Conservation (phyloP, 2,113 vertebrate genomes). For the Chauna torquata region DNA sequence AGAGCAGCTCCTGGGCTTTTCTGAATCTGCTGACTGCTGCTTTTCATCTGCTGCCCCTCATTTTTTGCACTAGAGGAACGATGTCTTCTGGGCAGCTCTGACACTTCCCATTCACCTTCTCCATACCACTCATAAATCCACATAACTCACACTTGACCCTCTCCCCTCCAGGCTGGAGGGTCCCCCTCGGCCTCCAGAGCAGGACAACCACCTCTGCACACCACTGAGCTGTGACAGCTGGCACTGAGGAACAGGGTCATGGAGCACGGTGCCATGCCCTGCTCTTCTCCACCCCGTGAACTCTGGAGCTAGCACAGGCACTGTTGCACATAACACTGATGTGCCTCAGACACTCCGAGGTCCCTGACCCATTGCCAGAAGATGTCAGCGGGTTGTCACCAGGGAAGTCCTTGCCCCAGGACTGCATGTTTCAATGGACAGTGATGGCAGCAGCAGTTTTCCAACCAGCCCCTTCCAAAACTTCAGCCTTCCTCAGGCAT, state of each 20-base stretch:
- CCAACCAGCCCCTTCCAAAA: neutral
- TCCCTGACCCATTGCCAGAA: neutral
- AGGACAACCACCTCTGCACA: neutral
- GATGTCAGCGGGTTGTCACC: neutral
- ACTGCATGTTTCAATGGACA: accelerated
- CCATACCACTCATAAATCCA: neutral
- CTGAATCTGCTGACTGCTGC: neutral
- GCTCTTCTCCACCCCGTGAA: neutral
- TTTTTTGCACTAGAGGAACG: neutral
- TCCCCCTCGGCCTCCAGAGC: neutral
- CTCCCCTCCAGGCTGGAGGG: neutral
- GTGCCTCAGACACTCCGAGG: neutral
- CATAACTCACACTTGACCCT: accelerated
- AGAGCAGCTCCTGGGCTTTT: neutral
- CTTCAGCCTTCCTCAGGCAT: neutral
- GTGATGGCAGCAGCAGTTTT: neutral
- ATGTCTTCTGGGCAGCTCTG: neutral
- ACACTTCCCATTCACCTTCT: neutral
- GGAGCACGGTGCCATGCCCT: neutral
- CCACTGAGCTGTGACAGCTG: accelerated
- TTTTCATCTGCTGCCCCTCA: neutral
- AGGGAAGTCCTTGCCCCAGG: neutral
- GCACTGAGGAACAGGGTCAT: neutral
- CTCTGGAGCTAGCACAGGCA: neutral
- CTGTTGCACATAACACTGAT: neutral